phyloP scores from a whole-genome alignment of 35 echinoderm and acorn worm species.

The Diadema setosum region DNA sequence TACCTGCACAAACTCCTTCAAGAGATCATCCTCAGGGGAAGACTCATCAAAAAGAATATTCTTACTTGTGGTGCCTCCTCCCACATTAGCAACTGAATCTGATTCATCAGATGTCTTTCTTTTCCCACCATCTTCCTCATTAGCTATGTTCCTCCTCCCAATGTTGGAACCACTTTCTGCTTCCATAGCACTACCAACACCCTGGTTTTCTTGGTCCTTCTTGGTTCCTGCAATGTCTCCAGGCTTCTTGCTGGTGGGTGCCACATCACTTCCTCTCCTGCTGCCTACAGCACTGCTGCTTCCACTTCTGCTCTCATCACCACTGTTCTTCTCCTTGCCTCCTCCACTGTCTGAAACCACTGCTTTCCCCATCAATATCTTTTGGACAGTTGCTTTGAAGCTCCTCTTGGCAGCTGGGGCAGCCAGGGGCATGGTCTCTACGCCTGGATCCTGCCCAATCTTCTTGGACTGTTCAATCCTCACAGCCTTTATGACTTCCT shows the following conservation, averaged over 20 bases:
- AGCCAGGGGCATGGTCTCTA: neutral
- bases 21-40: too few species aligned
- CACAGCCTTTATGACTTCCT: conserved; percentile 33
- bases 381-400: neutral
- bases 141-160: too few species aligned
- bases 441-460: neutral
- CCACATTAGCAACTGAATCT: too few species aligned
- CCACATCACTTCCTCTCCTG: neutral
- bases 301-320: neutral
- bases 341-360: neutral
- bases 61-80: too few species aligned
- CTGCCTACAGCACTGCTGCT: conserved; percentile 2
- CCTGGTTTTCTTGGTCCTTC: neutral
- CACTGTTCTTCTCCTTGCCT: neutral
- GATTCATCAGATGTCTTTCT: too few species aligned
- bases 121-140: too few species aligned
- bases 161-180: too few species aligned
- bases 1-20: too few species aligned
- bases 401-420: neutral
- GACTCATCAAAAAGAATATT: too few species aligned
- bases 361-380: neutral
- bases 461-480: neutral
- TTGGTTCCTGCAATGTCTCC: neutral
- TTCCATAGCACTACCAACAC: too few species aligned
- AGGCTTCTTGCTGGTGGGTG: neutral